Evolutionary conservation across 2,113 vertebrate genomes (phyloP), one percentile per base, ranked within the genome.

Genomic region (Cynocephalus volans): DNA sequence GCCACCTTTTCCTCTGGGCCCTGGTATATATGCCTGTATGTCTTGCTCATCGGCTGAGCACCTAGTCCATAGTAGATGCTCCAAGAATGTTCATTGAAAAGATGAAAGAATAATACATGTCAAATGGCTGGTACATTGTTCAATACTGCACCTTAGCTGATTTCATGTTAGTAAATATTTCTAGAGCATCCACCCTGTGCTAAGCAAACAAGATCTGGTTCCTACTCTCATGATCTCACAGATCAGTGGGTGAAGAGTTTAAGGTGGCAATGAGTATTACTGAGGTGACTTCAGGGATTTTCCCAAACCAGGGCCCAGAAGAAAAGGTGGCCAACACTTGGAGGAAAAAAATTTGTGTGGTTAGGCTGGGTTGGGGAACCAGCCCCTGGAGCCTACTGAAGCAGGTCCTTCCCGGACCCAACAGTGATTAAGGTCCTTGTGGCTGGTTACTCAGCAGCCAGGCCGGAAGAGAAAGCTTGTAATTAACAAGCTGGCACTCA

Each of bases 401-500:
- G 72, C 88, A 50, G 64, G 93, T 91, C 93, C 81, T 91, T 81
- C 79, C 48, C 0, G 33, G 96, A 81, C 96, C 95, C 96, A 87
- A 10, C 24, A 77, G 97, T 95, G 98, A 97, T 96, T 97, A 97
- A 98, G 58, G 96, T 95, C 97, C 97, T 95, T 96, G 97, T 85
- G 98, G 97, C 96, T 97, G 96, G 95, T 93, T 96, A 92, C 96
- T 96, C 89, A 1, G 95, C 97, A 97, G 98, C 96, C 80, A 95
- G 83, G 95, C 97, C 92, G 96, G 98, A 98, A 98, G 95, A 97
- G 87, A 98, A 93, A 97, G 96, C 97, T 97, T 28, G 8, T 98
- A 98, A 98, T 98, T 98, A 98, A 97, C 96, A 98, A 96, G 92
- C 97, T 97, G 98, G 95, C 95, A 73, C 92, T 96, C 90, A 97